A percentile compares a stretch with the other conserved stretches of the same genome.
These are phyloP conservation scores for Notocelia uddmanniana DNA, from an alignment of 2,888 invertebrate genomes.

Conservation along the genomic window DNA sequence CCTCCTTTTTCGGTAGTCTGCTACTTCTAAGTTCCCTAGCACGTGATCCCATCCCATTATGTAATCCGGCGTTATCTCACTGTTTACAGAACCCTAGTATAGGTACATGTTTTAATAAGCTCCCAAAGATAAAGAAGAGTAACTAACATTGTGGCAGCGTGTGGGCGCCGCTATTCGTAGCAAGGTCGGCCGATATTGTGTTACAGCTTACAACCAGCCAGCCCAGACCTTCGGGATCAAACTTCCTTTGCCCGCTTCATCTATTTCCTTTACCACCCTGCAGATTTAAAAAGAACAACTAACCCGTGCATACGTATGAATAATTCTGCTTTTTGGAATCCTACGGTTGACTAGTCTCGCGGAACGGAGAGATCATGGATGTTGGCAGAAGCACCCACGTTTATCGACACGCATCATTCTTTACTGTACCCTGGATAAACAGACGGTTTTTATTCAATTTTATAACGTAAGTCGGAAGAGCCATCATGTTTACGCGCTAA, in stretches of 20 bases:
- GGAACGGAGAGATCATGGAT: conserved; percentile 58
- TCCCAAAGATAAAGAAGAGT: conserved; percentile 42
- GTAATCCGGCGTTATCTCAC: conserved; percentile 17
- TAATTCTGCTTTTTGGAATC: conserved; percentile 1
- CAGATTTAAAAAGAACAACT: not conserved
- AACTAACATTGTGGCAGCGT: conserved; percentile 59
- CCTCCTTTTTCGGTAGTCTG: too few relatives aligned
- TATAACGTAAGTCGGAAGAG: conserved; percentile 46
- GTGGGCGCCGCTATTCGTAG: conserved; percentile 83
- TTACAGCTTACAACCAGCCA: conserved; percentile 70
- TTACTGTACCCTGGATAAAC: conserved; percentile 63
- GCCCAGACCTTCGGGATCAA: conserved; percentile 51
- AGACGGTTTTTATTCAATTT: conserved; percentile 58
- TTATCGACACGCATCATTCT: conserved; percentile 69
- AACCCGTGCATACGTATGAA: not conserved
- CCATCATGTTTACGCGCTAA: conserved; percentile 32
- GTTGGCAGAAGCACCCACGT: conserved; percentile 66
- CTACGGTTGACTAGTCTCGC: conserved; percentile 54
- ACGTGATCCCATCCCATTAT: conserved; percentile 13
- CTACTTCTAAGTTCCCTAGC: not conserved
- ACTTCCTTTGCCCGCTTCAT: conserved; percentile 37
- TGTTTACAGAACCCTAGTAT: conserved; percentile 25
- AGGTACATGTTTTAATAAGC: conserved; percentile 42
- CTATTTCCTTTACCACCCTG: conserved; percentile 39
- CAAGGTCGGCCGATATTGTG: conserved; percentile 83